Evolutionary conservation across 2,113 vertebrate genomes (phyloP).

Genomic region (Rafetus swinhoei): DNA sequence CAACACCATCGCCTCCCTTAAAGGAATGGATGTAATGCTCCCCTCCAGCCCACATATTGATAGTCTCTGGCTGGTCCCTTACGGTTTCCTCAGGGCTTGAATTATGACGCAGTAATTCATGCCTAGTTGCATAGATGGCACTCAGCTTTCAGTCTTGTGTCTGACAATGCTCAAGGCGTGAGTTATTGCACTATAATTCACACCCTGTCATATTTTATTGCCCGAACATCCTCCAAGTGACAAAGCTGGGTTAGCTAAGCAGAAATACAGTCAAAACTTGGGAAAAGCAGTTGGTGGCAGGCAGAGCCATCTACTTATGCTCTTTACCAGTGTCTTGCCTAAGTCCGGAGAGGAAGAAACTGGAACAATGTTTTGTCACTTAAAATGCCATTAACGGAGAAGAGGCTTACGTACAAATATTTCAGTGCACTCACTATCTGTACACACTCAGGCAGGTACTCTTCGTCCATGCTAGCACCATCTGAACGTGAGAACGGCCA

Average conservation of each 20-base stretch:
- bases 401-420: background rate
- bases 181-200: conserved; percentile 78
- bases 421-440: background rate
- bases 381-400: background rate
- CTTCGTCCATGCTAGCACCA: background rate
- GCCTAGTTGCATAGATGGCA: conserved; percentile 1
- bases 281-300: conserved; percentile 63
- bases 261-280: conserved; percentile 79
- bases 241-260: conserved; percentile 80
- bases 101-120: conserved; percentile 51
- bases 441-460: background rate
- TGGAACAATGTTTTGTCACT: background rate
- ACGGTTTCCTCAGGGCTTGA: conserved; percentile 15
- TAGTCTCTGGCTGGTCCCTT: conserved; percentile 13
- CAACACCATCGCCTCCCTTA: background rate
- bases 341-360: background rate
- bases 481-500: background rate
- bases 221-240: conserved; percentile 77
- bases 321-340: background rate
- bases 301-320: conserved; percentile 47
- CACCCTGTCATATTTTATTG: conserved; percentile 78
- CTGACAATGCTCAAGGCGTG: conserved; percentile 57
- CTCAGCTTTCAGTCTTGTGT: conserved; percentile 30
- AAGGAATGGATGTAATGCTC: background rate
- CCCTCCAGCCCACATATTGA: background rate